Evolutionary conservation across 2,888 invertebrate genomes (phyloP), one percentile per base, ranked within the genome.

Genomic region (Empis livida): DNA sequence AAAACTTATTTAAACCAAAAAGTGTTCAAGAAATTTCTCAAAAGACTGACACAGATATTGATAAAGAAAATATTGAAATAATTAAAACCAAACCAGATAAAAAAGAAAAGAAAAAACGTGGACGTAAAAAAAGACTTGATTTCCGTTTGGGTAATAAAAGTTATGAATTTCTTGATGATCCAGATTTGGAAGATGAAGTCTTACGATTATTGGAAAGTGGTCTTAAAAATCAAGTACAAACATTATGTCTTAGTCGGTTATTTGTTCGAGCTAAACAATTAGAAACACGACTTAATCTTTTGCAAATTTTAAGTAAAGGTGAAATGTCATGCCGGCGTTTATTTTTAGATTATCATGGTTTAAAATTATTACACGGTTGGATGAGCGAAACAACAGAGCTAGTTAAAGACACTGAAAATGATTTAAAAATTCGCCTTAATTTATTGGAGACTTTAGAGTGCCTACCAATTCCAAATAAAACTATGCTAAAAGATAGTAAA

Each of bases 311-410:
- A 49, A 78, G 86, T 48, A 79, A 78, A 50, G 87, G 87, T 0
- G 89, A 88, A 63, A 71, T 85, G 57, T 84, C 90, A 0, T 91
- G 90, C 62, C 76, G 87, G 10, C 72, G 91, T 14, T 74, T 95
- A 51, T 95, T 96, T 72, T 76, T 92, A 47, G 91, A 91, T 72
- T 95, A 95, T 70, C 91, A 95, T 60, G 96, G 96, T 0, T 73
- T 96, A 47, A 73, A 89, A 8, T 72, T 97, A 46, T 74, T 97
- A 49, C 91, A 93, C 73, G 90, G 89, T 27, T 96, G 96, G 84
- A 92, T 95, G 79, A 79, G 80, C 49, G 89, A 90, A 60, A 20
- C 41, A n/a, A 13, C 40, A n/a, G 20, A 20, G 3, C 5, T 35
- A n/a, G 51, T 49, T 1, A 46, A 49, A 10, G 51, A 53, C 23